Conservation (phyloP, 1,140 invertebrate species). For the Mamestra configurata region DNA sequence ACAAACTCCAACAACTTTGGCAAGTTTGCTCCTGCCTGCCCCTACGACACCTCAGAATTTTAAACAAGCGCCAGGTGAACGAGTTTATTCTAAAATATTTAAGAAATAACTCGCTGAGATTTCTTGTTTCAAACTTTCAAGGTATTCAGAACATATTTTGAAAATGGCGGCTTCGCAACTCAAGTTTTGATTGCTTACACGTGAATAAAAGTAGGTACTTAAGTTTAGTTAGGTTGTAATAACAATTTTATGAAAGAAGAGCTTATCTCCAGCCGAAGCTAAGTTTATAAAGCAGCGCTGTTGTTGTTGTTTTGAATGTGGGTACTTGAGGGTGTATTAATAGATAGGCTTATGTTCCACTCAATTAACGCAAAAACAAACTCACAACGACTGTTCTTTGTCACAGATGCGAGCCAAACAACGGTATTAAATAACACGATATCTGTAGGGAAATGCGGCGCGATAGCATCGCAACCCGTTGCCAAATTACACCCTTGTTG, state of each 20-base stretch:
- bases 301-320: conserved; percentile 11
- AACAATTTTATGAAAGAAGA: conserved; percentile 2
- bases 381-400: conserved; percentile 69
- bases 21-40: conserved; percentile 67
- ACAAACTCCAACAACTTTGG: conserved; percentile 62
- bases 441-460: conserved; percentile 77
- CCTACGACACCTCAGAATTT: conserved; percentile 74
- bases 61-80: conserved; percentile 76
- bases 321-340: conserved; percentile 5
- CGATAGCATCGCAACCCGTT: conserved; percentile 78
- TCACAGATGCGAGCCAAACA: conserved; percentile 76
- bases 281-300: neutral
- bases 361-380: conserved; percentile 64
- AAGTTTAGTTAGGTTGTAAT: conserved; percentile 13
- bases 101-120: conserved; percentile 67
- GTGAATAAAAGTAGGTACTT: neutral
- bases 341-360: conserved; percentile 33
- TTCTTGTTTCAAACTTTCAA: conserved; percentile 65
- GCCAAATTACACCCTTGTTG: conserved; percentile 84
- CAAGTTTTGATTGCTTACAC: conserved; percentile 40
- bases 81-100: conserved; percentile 75
- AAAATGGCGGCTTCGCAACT: conserved; percentile 1
- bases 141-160: conserved; percentile 47
- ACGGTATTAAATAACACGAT: conserved; percentile 79
- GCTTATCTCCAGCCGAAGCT: neutral